These are phyloP conservation scores for Halcyon senegalensis DNA, from an alignment of 2,113 vertebrate genomes.

Conservation along the genomic window DNA sequence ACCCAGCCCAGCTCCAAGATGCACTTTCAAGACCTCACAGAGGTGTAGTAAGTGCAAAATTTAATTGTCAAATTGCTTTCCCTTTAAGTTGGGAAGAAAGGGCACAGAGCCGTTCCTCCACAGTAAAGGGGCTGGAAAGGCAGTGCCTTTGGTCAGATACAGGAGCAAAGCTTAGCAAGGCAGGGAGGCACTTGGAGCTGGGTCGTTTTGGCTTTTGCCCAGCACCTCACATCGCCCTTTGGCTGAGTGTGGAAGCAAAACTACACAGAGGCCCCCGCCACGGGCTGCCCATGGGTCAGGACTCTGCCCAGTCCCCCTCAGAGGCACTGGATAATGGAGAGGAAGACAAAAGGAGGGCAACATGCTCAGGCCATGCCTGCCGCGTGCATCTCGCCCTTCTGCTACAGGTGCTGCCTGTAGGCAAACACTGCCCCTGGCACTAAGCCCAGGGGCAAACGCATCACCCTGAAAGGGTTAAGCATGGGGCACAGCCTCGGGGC, in stretches of 20 bases:
- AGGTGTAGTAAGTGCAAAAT: neutral
- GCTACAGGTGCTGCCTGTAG: accelerated
- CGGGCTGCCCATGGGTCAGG: neutral
- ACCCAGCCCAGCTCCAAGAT: neutral
- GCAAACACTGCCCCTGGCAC: neutral
- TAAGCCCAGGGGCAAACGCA: accelerated
- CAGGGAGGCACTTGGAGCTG: neutral
- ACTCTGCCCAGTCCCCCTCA: neutral
- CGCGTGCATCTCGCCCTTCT: neutral
- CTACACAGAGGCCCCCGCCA: neutral
- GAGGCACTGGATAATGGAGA: neutral
- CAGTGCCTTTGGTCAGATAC: neutral
- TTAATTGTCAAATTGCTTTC: neutral
- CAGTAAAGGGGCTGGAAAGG: accelerated
- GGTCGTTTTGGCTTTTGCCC: neutral
- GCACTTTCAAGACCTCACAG: neutral
- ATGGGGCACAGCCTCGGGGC: neutral
- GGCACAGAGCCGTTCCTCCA: neutral
- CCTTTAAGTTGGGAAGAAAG: neutral
- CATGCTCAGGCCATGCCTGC: neutral
- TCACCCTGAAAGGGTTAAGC: constrained; percentile 35
- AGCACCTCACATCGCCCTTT: neutral
- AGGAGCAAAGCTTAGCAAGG: neutral
- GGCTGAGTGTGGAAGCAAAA: neutral
- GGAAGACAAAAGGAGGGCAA: neutral